phyloP scores from a whole-genome alignment of 2,888 invertebrate species.

The Andrena chrysosceles region DNA sequence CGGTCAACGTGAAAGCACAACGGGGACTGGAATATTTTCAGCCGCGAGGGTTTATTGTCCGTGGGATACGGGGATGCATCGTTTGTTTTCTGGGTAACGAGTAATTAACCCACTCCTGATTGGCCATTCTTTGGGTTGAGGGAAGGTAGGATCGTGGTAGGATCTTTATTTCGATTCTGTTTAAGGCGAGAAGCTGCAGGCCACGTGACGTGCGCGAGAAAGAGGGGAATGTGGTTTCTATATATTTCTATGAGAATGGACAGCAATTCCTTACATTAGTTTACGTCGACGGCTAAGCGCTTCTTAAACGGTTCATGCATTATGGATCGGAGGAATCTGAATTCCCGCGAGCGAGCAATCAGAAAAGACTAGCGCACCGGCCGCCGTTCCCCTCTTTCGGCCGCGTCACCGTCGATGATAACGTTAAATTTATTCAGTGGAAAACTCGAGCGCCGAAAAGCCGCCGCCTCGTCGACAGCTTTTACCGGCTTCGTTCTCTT shows the following conservation, averaged over 20 bases:
- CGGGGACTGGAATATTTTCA: neutral
- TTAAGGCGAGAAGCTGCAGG: neutral
- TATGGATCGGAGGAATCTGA: slow-evolving; percentile 81
- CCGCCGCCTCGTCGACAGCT: slow-evolving; percentile 40
- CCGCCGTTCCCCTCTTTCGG: slow-evolving; percentile 27
- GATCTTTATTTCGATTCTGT: neutral
- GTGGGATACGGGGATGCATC: neutral
- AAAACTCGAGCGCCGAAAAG: slow-evolving; percentile 66
- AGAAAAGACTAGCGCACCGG: slow-evolving; percentile 29
- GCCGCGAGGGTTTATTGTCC: slow-evolving; percentile 13
- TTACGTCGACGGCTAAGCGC: slow-evolving; percentile 76
- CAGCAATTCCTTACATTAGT: slow-evolving; percentile 76
- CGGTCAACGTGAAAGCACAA: neutral
- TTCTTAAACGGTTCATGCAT: slow-evolving; percentile 81
- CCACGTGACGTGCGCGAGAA: neutral
- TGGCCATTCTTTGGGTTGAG: neutral
- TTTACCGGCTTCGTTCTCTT: slow-evolving; percentile 40
- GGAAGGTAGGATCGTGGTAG: neutral
- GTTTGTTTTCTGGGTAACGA: neutral
- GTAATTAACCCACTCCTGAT: slow-evolving; percentile 7
- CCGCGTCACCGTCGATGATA: slow-evolving; percentile 59
- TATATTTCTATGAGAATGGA: slow-evolving; percentile 71
- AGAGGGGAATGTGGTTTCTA: slow-evolving; percentile 7
- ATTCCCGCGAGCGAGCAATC: slow-evolving; percentile 71
- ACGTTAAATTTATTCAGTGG: slow-evolving; percentile 74